These are phyloP conservation scores for Pantelozetes paolii DNA, from an alignment of 2,888 invertebrate genomes.

Conservation along the genomic window DNA sequence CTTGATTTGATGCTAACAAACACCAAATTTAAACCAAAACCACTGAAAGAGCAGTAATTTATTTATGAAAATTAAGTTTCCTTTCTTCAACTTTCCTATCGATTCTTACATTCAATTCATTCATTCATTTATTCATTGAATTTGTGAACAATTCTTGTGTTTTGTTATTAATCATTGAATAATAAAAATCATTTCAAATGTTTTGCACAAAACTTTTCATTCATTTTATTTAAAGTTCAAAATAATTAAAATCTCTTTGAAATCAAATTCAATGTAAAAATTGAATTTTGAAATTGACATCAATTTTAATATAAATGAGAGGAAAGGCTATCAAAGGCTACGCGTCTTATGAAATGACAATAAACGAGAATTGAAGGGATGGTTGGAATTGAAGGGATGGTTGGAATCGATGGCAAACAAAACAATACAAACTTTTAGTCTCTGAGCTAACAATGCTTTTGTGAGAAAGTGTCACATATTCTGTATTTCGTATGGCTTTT, in stretches of 20 bases:
- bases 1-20: conserved; percentile 6
- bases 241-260: no score
- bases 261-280: no score
- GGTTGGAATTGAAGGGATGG: background rate
- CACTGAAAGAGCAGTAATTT: conserved; percentile 26
- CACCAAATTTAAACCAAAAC: conserved; percentile 20
- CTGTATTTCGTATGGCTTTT: background rate
- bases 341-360: conserved; percentile 28
- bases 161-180: no score
- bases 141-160: background rate
- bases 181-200: no score
- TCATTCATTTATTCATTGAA: background rate
- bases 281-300: no score
- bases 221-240: no score
- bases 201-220: no score
- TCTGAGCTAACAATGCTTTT: conserved; percentile 32
- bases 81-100: background rate
- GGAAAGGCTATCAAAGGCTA: no score
- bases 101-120: background rate
- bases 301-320: no score
- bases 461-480: conserved; percentile 20
- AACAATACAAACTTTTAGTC: no score
- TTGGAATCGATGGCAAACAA: conserved; percentile 20
- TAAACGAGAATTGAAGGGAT: background rate
- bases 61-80: conserved; percentile 33